These are phyloP conservation scores for Poecilia picta DNA, from an alignment of 2,797 vertebrate genomes.

Conservation along the genomic window DNA sequence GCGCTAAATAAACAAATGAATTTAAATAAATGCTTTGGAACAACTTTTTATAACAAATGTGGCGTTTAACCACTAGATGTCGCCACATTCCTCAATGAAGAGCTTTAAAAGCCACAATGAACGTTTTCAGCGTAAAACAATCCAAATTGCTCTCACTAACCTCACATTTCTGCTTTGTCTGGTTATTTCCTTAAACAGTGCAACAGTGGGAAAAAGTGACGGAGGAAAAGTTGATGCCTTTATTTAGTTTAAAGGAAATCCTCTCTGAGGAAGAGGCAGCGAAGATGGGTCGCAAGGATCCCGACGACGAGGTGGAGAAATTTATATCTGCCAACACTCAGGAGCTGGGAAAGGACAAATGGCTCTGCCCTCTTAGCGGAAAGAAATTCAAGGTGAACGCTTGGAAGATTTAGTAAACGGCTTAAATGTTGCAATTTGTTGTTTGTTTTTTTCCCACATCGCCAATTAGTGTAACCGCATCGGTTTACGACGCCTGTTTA, in stretches of 20 bases:
- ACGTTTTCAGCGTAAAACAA: neutral
- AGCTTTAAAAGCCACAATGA: neutral
- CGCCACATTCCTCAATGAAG: neutral
- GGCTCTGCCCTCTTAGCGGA: conserved; percentile 92
- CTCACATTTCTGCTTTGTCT: neutral
- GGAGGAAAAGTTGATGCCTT: conserved; percentile 88
- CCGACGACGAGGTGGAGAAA: conserved; percentile 92
- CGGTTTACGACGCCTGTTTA: neutral
- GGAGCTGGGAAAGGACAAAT: conserved; percentile 94
- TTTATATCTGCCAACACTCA: conserved; percentile 92
- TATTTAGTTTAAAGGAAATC: conserved; percentile 87
- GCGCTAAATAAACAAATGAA: no score
- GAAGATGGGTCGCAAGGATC: conserved; percentile 93
- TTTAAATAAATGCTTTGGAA: neutral
- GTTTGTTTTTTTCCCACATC: neutral
- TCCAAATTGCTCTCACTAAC: neutral
- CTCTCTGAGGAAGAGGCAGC: conserved; percentile 89
- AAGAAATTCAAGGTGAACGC: conserved; percentile 91
- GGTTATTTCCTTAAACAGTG: conserved; percentile 72
- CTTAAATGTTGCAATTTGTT: neutral
- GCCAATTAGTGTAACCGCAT: neutral
- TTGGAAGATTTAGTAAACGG: neutral
- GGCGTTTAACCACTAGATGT: conserved; percentile 5
- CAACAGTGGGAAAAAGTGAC: conserved; percentile 91
- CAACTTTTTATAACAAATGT: neutral